Evolutionary conservation across 2,113 vertebrate genomes (phyloP), one percentile per base, ranked within the genome.

Genomic region (Paedocypris sp.): DNA sequence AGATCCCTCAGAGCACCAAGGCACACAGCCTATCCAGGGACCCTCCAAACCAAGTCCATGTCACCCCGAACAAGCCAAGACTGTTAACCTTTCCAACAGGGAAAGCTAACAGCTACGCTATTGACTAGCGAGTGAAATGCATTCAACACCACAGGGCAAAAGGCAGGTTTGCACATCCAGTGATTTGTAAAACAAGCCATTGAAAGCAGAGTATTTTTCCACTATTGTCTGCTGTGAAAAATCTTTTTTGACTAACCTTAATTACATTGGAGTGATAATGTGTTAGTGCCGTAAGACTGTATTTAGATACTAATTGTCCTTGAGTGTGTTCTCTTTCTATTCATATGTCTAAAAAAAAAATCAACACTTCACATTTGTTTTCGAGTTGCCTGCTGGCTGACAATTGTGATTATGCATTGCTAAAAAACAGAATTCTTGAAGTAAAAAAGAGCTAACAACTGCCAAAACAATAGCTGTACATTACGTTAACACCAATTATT

Each of bases 11-110:
- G 52, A 68, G 78, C 66, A 43, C 53, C 66, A 56, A 48, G 64
- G 77, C 65, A 43, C 58, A 67, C 54, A 74, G 51, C 73, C 70
- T 60, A 67, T 68, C 68, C 66, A 67, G 73, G 72, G 71, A 74
- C 54, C 61, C 50, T 60, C 42, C 51, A 6, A 42, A 23, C 12
- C 33, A 32, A 23, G 42, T 3, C 23, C 31, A 32, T 33, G 36
- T 62, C 63, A 66, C 58, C 52, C 66, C 38, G 31, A 58, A 51
- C 68, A 66, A 25, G 36, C 33, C 63, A 33, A 31, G 39, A 51
- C 36, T 65, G 45, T 62, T 66, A 70, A 66, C 68, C 63, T 70
- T 66, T 62, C 16, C 12, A 25, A 50, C 51, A 35, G 32, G 41
- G 62, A 66, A 45, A 46, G 50, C 47, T 19, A 13, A 42, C 29